Conservation (phyloP, 2,888 invertebrate genomes). For the Sesia bembeciformis region DNA sequence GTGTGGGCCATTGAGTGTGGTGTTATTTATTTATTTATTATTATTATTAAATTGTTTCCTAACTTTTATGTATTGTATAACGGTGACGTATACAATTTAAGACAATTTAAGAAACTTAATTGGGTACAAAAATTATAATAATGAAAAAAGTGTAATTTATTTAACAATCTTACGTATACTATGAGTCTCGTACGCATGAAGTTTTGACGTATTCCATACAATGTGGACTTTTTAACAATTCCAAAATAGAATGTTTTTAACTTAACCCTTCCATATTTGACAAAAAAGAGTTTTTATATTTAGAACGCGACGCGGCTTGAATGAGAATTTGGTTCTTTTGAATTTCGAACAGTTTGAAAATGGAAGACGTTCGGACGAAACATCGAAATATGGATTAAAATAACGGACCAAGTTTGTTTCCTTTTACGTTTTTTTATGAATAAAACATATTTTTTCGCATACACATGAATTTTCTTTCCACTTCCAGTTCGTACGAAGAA, state of each 20-base stretch:
- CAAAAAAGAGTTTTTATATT: slow-evolving; percentile 69
- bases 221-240: slow-evolving; percentile 73
- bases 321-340: slow-evolving; percentile 67
- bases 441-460: background rate
- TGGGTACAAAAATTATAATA: no score
- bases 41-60: no score
- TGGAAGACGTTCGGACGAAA: slow-evolving; percentile 40
- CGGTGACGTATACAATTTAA: no score
- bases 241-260: slow-evolving; percentile 74
- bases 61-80: no score
- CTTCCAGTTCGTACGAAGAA: no score
- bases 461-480: no score
- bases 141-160: slow-evolving; percentile 3
- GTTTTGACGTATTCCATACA: slow-evolving; percentile 74
- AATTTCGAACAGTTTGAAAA: slow-evolving; percentile 61
- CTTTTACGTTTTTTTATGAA: background rate
- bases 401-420: slow-evolving; percentile 28
- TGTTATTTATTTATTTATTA: no score
- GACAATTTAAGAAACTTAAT: no score
- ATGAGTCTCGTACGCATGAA: slow-evolving; percentile 36
- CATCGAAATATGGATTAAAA: slow-evolving; percentile 44
- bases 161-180: slow-evolving; percentile 28
- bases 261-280: slow-evolving; percentile 75
- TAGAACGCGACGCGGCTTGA: slow-evolving; percentile 63
- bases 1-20: no score